Conservation (phyloP, 2,113 vertebrate genomes). For the Jaculus jaculus region DNA sequence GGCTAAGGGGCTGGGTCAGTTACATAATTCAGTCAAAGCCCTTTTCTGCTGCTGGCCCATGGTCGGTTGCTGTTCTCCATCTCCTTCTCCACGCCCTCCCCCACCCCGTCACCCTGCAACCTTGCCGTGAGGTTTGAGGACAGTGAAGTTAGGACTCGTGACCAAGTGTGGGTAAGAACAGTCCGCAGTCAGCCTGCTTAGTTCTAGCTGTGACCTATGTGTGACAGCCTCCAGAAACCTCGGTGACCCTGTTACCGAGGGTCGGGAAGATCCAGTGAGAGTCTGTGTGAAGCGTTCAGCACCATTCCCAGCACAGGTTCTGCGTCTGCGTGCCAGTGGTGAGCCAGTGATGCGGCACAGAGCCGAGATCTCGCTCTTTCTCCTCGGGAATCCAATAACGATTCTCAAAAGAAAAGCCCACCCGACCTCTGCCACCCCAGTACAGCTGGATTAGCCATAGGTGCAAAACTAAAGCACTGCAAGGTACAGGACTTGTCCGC, state of each 20-base stretch:
- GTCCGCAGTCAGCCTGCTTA: neutral
- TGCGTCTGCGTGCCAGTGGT: rapidly evolving
- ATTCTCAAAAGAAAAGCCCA: constrained; percentile 7
- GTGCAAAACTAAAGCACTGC: neutral
- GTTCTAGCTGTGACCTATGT: neutral
- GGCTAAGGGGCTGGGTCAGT: neutral
- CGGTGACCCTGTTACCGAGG: neutral
- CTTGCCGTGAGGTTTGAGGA: neutral
- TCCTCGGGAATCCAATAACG: neutral
- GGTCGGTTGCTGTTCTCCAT: neutral
- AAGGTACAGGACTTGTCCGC: neutral
- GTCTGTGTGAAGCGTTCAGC: neutral
- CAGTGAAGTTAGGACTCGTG: neutral
- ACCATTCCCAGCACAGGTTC: neutral
- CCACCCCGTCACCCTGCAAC: neutral
- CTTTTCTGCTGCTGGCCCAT: neutral
- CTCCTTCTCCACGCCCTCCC: too few relatives aligned
- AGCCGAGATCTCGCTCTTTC: neutral
- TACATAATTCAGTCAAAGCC: neutral
- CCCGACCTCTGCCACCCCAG: neutral
- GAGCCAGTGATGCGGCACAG: neutral
- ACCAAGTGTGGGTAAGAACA: neutral
- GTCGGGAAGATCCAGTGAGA: neutral
- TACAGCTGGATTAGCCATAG: neutral
- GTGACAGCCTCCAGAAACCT: neutral